Base-by-base conservation (phyloP, 2,797 vertebrate genomes). In the Xerus rutilus region DNA sequence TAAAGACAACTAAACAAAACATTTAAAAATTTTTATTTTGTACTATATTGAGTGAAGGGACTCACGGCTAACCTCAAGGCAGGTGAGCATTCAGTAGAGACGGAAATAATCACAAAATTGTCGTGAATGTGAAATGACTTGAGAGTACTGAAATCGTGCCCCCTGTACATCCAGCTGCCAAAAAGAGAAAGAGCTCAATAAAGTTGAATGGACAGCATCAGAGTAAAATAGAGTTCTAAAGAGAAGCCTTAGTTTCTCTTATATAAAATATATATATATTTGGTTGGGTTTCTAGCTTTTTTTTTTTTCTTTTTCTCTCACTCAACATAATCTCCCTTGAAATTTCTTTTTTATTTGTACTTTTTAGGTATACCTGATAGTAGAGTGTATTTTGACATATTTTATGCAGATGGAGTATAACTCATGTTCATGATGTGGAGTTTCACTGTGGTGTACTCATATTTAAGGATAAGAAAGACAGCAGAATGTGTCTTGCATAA, bases 81-180 rank as follows among this genome's bases (percentile, higher is more conserved):
- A 72, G 43, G 28, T n/a, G 52, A n/a, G 17, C 72, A 65, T 70
- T 87, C 45, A 78, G 49, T 94, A 94, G 45, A 92, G n/a, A 57
- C 83, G 83, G 65, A 78, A 85, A 77, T 77, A 88, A 93, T 32
- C 35, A 12, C 32, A 52, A 89, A 94, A 69, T 88, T 25, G 65
- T 89, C 59, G 43, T 52, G n/a, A 86, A 77, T 88, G 43, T 78
- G 52, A 89, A 91, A 64, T 59, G 45, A 18, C 8, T 90, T 89
- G 43, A 39, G 25, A 89, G 23, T 39, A 76, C 32, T 70, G 54
- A 93, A 87, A 70, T 70, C 72, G 54, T 30, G 28, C 72, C 52
- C 14, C 54, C 4, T n/a, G 0, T 89, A 7, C 57, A 59, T 47
- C 82, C 23, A 13, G 43, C 35, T 89, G 10, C 67, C 45, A 77